Evolutionary conservation across 2,888 invertebrate genomes (phyloP).

Genomic region (Laspeyria flexula): DNA sequence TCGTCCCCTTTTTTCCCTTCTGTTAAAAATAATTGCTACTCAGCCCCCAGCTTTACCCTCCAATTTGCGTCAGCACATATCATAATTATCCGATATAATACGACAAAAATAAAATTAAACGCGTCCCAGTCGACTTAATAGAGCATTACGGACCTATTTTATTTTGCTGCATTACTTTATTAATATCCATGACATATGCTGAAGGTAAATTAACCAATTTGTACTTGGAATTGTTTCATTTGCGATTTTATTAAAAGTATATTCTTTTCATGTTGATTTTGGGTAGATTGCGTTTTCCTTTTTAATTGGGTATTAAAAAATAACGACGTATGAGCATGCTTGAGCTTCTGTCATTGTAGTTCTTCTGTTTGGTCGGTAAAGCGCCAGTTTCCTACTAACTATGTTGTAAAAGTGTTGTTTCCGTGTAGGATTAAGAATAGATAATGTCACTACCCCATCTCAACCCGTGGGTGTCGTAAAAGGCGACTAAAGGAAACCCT

Average conservation of each 20-base stretch:
- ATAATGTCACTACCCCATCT: too few relatives aligned
- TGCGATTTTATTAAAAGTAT: constrained; percentile 28
- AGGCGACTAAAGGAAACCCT: too few relatives aligned
- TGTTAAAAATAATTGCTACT: constrained; percentile 16
- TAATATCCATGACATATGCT: constrained; percentile 34
- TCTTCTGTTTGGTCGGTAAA: too few relatives aligned
- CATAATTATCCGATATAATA: constrained; percentile 52
- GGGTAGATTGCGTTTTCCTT: background rate
- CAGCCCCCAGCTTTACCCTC: constrained; percentile 24
- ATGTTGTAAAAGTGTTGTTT: too few relatives aligned
- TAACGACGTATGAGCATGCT: background rate
- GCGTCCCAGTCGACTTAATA: constrained; percentile 30
- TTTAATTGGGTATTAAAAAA: background rate
- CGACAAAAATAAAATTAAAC: constrained; percentile 53
- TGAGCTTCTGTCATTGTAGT: too few relatives aligned
- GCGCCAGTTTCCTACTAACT: too few relatives aligned
- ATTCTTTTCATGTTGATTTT: constrained; percentile 27
- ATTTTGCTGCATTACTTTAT: constrained; percentile 34
- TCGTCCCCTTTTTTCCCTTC: background rate
- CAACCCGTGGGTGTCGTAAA: too few relatives aligned
- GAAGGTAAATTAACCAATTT: constrained; percentile 43
- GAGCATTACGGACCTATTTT: constrained; percentile 31
- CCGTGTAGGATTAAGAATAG: too few relatives aligned
- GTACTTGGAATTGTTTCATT: constrained; percentile 37
- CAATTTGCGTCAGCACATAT: constrained; percentile 46